These are phyloP conservation scores for Chrysochloris asiatica DNA, from an alignment of 2,113 vertebrate genomes.

Conservation along the genomic window DNA sequence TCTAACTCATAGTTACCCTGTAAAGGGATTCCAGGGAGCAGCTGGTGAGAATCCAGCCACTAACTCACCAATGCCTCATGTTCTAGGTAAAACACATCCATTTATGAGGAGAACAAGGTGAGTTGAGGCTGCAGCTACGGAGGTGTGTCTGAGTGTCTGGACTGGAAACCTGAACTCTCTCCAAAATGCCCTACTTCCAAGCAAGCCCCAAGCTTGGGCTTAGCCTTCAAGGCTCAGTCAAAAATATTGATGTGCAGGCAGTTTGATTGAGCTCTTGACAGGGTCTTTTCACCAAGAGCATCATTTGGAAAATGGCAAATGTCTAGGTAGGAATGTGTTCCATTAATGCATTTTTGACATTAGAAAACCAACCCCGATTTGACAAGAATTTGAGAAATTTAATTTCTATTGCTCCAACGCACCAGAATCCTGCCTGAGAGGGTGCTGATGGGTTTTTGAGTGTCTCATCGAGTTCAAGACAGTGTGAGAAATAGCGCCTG, in stretches of 20 bases:
- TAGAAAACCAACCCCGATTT: constrained; percentile 48
- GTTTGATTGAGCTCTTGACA: constrained; percentile 28
- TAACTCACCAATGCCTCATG: neutral
- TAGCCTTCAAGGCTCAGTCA: neutral
- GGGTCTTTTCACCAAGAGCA: constrained; percentile 14
- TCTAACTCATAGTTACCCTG: no score
- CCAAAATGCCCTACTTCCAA: neutral
- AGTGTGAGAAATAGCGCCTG: constrained; percentile 60
- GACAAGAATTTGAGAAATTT: constrained; percentile 57
- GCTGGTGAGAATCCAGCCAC: neutral
- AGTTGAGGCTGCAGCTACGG: neutral
- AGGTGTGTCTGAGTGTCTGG: accelerated
- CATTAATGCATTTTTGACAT: constrained; percentile 63
- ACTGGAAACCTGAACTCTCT: neutral
- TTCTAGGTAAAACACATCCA: neutral
- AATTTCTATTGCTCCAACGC: constrained; percentile 50
- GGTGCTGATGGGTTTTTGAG: constrained; percentile 63
- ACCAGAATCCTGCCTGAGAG: constrained; percentile 37
- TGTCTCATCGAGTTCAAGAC: constrained; percentile 58
- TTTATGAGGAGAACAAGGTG: neutral
- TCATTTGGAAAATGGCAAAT: constrained; percentile 27
- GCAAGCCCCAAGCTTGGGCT: neutral
- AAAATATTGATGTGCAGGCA: neutral
- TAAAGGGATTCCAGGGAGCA: no score
- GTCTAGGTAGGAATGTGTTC: constrained; percentile 68